Evolutionary conservation across 2,888 invertebrate species (phyloP).

Genomic region (Fissipunctia ypsillon): DNA sequence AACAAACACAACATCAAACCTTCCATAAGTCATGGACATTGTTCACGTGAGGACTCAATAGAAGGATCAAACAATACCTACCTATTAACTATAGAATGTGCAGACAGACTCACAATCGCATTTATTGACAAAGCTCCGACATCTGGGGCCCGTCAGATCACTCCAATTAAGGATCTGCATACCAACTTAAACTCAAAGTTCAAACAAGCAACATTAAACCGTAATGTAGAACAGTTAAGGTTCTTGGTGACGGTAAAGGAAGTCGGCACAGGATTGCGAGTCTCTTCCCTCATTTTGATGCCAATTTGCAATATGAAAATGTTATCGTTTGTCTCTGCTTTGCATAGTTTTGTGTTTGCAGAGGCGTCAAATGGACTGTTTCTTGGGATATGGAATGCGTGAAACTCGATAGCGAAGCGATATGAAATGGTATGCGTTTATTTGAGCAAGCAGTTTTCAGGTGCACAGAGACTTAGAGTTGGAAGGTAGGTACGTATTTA

Average conservation of each 20-base stretch:
- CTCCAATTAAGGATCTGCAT: conserved; percentile 78
- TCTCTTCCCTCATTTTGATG: conserved; percentile 70
- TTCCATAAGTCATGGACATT: conserved; percentile 16
- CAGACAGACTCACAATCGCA: conserved; percentile 74
- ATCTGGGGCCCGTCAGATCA: conserved; percentile 79
- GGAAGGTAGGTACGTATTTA: no score
- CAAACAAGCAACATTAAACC: conserved; percentile 56
- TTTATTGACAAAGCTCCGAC: conserved; percentile 81
- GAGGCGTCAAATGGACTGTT: conserved; percentile 25
- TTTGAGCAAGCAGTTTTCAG: conserved; percentile 3
- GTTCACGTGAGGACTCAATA: conserved; percentile 69
- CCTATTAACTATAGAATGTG: conserved; percentile 64
- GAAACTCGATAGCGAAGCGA: conserved; percentile 4
- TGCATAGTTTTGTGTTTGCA: conserved; percentile 46
- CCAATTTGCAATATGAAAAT: conserved; percentile 76
- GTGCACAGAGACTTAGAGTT: neutral
- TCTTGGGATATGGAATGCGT: conserved; percentile 1
- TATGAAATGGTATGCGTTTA: conserved; percentile 4
- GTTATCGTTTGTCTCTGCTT: conserved; percentile 63
- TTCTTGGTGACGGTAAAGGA: conserved; percentile 14
- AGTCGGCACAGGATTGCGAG: conserved; percentile 48
- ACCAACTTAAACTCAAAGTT: conserved; percentile 53
- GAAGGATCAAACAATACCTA: conserved; percentile 72
- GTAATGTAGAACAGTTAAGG: conserved; percentile 38
- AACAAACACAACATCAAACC: neutral